phyloP scores from a whole-genome alignment of 2,113 vertebrate species.

The Ivindomyrus marchei region DNA sequence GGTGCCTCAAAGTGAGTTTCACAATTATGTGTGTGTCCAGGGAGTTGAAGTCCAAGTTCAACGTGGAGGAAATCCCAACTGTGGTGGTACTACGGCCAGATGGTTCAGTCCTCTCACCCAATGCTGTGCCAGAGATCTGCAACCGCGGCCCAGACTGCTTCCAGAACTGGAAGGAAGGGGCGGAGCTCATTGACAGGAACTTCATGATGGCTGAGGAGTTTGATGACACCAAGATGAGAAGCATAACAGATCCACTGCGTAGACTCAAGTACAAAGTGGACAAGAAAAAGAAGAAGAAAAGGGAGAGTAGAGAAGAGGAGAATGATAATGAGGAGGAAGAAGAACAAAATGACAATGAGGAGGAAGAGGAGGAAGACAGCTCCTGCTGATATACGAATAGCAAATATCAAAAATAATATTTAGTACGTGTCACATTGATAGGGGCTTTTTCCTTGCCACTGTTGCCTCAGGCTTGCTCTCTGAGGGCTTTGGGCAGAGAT shows the following conservation, averaged over 20 bases:
- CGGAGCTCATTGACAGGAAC: constrained; percentile 75
- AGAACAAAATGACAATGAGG: background rate
- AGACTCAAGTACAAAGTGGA: constrained; percentile 75
- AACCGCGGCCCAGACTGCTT: constrained; percentile 67
- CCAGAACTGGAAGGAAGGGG: constrained; percentile 77
- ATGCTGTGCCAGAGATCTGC: constrained; percentile 72
- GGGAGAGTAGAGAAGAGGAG: constrained; percentile 22
- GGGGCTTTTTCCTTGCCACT: background rate
- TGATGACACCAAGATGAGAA: constrained; percentile 58
- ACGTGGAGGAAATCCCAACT: constrained; percentile 63
- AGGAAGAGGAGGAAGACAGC: background rate
- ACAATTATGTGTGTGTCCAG: constrained; percentile 47
- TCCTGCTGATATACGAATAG: background rate
- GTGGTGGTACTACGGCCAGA: constrained; percentile 79
- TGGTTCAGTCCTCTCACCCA: constrained; percentile 65
- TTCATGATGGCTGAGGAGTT: constrained; percentile 72
- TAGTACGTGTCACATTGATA: background rate
- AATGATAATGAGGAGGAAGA: constrained; percentile 5
- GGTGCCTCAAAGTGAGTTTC: background rate
- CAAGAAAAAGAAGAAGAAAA: constrained; percentile 49
- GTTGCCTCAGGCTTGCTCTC: background rate
- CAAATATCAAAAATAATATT: background rate
- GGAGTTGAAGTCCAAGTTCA: constrained; percentile 70
- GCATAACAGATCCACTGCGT: constrained; percentile 69
- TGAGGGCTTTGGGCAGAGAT: background rate